These are phyloP conservation scores for Miltochrista miniata DNA, from an alignment of 2,888 invertebrate species.

Conservation along the genomic window DNA sequence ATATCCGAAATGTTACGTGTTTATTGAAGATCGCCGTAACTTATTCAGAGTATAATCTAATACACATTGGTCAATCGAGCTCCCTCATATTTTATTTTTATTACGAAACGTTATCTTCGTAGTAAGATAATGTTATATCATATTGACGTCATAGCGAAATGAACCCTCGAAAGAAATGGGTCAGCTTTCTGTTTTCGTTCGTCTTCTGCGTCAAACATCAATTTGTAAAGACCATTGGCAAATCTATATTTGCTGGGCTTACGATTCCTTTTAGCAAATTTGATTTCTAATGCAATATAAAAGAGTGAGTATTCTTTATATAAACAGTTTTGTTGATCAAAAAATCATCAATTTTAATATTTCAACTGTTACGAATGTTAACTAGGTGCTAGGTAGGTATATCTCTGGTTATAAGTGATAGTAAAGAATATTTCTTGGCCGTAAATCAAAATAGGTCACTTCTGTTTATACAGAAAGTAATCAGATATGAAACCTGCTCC, in stretches of 20 bases:
- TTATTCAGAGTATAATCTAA: conserved; percentile 18
- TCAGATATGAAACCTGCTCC: conserved; percentile 46
- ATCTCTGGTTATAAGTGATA: conserved; percentile 11
- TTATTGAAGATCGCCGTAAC: conserved; percentile 18
- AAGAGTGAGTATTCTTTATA: too few relatives aligned
- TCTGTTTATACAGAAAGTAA: conserved; percentile 56
- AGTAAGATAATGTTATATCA: conserved; percentile 40
- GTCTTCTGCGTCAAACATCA: conserved; percentile 61
- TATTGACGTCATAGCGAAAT: conserved; percentile 69
- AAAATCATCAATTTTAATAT: conserved; percentile 15
- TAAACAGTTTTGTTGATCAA: neutral
- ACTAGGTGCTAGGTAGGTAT: neutral
- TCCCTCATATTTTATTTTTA: conserved; percentile 53
- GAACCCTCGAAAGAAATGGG: conserved; percentile 69
- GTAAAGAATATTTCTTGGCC: conserved; percentile 20
- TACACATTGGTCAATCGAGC: conserved; percentile 34
- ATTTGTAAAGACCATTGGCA: conserved; percentile 39
- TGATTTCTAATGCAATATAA: conserved; percentile 22
- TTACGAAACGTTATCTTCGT: conserved; percentile 55
- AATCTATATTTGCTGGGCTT: conserved; percentile 30
- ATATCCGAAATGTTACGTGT: too few relatives aligned
- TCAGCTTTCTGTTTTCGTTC: conserved; percentile 66
- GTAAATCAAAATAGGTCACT: conserved; percentile 54
- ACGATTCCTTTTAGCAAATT: conserved; percentile 25
- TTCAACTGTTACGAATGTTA: too few relatives aligned